Evolutionary conservation across 2,888 invertebrate species (phyloP).

Genomic region (Orgyia antiqua): DNA sequence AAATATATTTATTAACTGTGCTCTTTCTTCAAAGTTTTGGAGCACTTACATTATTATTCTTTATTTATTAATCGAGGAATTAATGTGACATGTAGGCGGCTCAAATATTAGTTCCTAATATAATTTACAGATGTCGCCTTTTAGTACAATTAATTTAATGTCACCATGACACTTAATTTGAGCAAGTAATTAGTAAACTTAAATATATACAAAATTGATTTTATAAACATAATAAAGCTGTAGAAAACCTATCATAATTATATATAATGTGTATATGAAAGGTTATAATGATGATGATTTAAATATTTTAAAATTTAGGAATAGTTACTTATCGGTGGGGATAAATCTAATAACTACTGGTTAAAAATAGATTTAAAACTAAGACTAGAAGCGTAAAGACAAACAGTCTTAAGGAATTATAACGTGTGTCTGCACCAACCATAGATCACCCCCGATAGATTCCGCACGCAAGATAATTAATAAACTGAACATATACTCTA

Average conservation of each 20-base stretch:
- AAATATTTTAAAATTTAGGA: constrained; percentile 10
- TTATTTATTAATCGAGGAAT: no score
- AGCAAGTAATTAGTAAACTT: constrained; percentile 27
- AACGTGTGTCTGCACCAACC: constrained; percentile 3
- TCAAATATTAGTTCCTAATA: constrained; percentile 1
- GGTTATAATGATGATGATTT: constrained; percentile 12
- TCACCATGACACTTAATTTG: constrained; percentile 32
- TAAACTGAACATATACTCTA: no score
- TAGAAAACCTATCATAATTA: neutral
- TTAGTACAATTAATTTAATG: neutral
- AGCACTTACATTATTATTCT: no score
- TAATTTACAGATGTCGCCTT: neutral
- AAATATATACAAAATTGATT: constrained; percentile 2
- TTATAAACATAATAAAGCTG: neutral
- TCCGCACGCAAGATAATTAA: no score
- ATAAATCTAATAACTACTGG: constrained; percentile 13
- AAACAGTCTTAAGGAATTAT: constrained; percentile 10
- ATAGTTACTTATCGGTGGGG: constrained; percentile 19
- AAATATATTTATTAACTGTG: no score
- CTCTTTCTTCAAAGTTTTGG: no score
- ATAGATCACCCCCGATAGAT: no score
- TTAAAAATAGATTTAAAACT: no score
- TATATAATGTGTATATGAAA: neutral
- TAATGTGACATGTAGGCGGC: constrained; percentile 1
- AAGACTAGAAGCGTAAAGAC: constrained; percentile 21